Percentiles rank a stretch among this genome's conserved stretches.
phyloP scores from a whole-genome alignment of 1,140 invertebrate genomes.

The Drosophila albomicans region DNA sequence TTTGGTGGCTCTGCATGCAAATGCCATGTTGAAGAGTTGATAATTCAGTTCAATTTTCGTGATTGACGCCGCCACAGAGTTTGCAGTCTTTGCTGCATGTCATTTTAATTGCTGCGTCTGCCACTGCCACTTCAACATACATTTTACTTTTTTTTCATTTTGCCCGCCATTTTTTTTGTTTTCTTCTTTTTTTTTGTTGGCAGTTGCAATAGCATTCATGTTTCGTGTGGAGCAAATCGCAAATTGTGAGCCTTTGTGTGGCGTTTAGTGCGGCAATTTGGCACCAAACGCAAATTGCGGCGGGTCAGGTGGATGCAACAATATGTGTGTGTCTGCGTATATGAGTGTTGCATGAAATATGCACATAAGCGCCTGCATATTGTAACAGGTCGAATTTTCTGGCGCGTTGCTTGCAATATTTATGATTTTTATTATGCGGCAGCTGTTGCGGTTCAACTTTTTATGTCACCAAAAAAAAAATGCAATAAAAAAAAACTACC shows the following conservation, averaged over 20 bases:
- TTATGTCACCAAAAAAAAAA: neutral
- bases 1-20: neutral
- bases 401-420: conserved; percentile 18
- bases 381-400: conserved; percentile 34
- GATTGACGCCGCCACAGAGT: conserved; percentile 22
- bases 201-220: conserved; percentile 27
- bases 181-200: conserved; percentile 11
- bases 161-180: neutral
- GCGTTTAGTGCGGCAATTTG: conserved; percentile 43
- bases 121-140: neutral
- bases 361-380: conserved; percentile 45
- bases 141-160: neutral
- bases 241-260: conserved; percentile 41
- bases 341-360: conserved; percentile 33
- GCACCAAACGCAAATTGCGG: conserved; percentile 45
- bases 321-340: neutral
- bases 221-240: conserved; percentile 11
- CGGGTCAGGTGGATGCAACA: conserved; percentile 21
- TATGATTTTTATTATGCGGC: conserved; percentile 18
- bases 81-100: conserved; percentile 17
- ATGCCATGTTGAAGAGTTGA: neutral
- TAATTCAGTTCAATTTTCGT: conserved; percentile 12
- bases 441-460: conserved; percentile 13
- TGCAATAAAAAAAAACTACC: neutral
- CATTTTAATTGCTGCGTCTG: conserved; percentile 43